Evolutionary conservation across 2,113 vertebrate genomes (phyloP).

Genomic region (Onychorhynchus coronatus): DNA sequence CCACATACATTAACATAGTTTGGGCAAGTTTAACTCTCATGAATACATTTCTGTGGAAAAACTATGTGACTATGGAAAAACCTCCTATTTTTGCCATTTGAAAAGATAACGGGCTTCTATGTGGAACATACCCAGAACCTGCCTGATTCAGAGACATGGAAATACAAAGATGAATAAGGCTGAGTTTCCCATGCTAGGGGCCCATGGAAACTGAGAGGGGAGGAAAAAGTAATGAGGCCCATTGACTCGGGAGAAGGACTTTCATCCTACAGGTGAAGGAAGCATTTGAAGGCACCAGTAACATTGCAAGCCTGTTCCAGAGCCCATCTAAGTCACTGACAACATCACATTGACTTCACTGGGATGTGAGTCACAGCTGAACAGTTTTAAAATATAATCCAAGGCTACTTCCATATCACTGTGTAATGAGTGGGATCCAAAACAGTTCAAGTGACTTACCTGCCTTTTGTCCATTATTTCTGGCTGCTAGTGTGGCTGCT

Average conservation of each 20-base stretch:
- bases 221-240: constrained; percentile 45
- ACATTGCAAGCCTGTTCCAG: constrained; percentile 52
- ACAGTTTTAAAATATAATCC: constrained; percentile 22
- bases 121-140: constrained; percentile 69
- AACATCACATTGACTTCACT: constrained; percentile 24
- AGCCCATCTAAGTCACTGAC: constrained; percentile 20
- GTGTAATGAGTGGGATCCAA: neutral
- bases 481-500: neutral
- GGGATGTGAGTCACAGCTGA: constrained; percentile 2
- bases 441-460: neutral
- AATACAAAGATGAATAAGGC: constrained; percentile 65
- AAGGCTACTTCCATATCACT: neutral
- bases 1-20: constrained; percentile 80
- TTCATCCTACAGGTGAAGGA: constrained; percentile 61
- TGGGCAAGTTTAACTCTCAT: constrained; percentile 76
- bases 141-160: constrained; percentile 64
- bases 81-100: constrained; percentile 74
- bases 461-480: constrained; percentile 5
- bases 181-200: constrained; percentile 63
- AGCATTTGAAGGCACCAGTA: constrained; percentile 33
- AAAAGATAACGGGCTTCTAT: constrained; percentile 73
- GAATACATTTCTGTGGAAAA: constrained; percentile 81
- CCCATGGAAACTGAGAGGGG: constrained; percentile 62
- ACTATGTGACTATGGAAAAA: constrained; percentile 78
- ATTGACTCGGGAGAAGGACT: constrained; percentile 29